Evolutionary conservation across 2,888 invertebrate genomes (phyloP).

Genomic region (Oligia strigilis): DNA sequence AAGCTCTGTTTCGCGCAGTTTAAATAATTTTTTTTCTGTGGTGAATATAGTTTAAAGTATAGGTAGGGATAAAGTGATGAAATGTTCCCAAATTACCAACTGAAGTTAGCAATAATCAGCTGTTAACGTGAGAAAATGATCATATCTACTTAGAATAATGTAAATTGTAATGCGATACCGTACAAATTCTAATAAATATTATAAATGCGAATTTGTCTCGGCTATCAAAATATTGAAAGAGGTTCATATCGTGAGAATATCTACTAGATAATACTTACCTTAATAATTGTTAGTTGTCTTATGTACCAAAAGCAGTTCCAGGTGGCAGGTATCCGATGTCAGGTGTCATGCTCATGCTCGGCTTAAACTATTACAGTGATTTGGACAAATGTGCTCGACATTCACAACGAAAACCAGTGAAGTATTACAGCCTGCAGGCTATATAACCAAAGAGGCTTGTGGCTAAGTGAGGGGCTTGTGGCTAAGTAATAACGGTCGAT

Average conservation of each 20-base stretch:
- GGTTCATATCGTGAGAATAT: constrained; percentile 45
- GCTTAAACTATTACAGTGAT: constrained; percentile 15
- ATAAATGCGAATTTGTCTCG: constrained; percentile 29
- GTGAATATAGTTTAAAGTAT: background rate
- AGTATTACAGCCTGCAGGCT: constrained; percentile 13
- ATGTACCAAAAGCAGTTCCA: constrained; percentile 36
- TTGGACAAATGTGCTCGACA: constrained; percentile 32
- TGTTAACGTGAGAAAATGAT: constrained; percentile 31
- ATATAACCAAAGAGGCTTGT: background rate
- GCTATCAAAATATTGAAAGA: constrained; percentile 26
- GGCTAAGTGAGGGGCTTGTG: too few relatives aligned
- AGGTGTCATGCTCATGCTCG: constrained; percentile 36
- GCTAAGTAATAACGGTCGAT: too few relatives aligned
- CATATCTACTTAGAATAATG: constrained; percentile 15
- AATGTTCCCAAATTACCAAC: background rate
- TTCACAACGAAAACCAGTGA: constrained; percentile 20
- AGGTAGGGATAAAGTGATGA: background rate
- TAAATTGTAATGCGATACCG: constrained; percentile 34
- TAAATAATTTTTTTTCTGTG: background rate
- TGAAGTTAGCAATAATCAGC: constrained; percentile 12
- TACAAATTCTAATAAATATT: constrained; percentile 24
- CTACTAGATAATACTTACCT: constrained; percentile 54
- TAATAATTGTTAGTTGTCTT: constrained; percentile 28
- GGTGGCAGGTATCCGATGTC: constrained; percentile 54
- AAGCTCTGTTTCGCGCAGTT: background rate